Percentiles rank a stretch among this genome's conserved stretches.
Conservation (phyloP, 2,888 invertebrate species). For the Trissolcus brochymenae region DNA sequence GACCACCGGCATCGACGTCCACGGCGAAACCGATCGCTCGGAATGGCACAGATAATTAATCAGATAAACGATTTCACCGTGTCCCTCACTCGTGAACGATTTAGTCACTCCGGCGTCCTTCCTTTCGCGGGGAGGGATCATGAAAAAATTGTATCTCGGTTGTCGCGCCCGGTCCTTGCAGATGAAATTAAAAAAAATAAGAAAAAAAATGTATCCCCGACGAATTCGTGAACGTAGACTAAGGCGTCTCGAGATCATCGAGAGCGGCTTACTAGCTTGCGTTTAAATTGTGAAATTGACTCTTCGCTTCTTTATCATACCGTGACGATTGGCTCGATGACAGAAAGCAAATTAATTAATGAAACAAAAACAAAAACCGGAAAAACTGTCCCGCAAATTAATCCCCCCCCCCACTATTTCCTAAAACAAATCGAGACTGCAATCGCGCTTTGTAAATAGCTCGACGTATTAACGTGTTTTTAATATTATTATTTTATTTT, state of each 20-base stretch:
- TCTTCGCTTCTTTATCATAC: constrained; percentile 48
- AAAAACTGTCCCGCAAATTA: no score
- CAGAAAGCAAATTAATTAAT: constrained; percentile 29
- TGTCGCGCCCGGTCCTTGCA: neutral
- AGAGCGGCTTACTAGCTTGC: constrained; percentile 59
- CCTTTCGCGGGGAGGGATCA: neutral
- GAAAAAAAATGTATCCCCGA: constrained; percentile 2
- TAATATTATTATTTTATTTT: constrained; percentile 70
- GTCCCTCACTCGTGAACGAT: constrained; percentile 16
- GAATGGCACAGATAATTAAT: constrained; percentile 66
- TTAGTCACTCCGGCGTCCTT: constrained; percentile 18
- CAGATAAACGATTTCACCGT: constrained; percentile 55
- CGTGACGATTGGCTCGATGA: constrained; percentile 48
- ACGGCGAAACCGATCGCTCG: constrained; percentile 64
- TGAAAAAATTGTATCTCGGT: neutral
- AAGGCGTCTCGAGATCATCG: constrained; percentile 62
- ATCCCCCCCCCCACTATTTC: neutral
- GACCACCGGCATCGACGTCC: constrained; percentile 60
- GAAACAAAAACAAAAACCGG: neutral
- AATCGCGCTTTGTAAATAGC: constrained; percentile 76
- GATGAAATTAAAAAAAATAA: no score
- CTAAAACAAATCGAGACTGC: constrained; percentile 67
- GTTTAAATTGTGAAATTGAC: constrained; percentile 42
- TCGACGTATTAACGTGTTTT: constrained; percentile 67
- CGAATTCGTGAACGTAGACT: constrained; percentile 53